These are phyloP conservation scores for Xestobium rufovillosum DNA, from an alignment of 2,888 invertebrate genomes.

Conservation along the genomic window DNA sequence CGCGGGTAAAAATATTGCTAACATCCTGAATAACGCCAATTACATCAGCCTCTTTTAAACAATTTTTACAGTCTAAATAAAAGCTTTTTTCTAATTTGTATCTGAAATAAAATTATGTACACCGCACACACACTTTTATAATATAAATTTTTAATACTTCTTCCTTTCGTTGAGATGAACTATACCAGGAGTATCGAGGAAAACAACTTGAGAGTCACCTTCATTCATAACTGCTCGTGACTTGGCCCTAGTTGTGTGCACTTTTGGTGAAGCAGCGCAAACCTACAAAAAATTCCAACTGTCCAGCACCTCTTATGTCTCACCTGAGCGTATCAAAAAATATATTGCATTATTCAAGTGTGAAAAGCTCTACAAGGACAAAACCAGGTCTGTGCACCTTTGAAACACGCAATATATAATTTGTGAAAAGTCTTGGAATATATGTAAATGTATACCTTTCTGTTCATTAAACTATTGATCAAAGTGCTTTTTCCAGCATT, in stretches of 20 bases:
- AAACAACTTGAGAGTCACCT: constrained; percentile 78
- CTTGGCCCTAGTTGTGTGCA: constrained; percentile 79
- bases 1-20: constrained; percentile 60
- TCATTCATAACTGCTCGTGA: constrained; percentile 65
- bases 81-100: constrained; percentile 53
- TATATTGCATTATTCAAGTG: background rate
- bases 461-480: constrained; percentile 75
- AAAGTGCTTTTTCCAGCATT: constrained; percentile 96
- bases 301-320: background rate
- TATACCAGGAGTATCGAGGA: constrained; percentile 91
- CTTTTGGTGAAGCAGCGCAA: constrained; percentile 83
- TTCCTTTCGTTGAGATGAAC: constrained; percentile 61
- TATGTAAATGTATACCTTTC: constrained; percentile 52
- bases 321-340: background rate
- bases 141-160: constrained; percentile 44
- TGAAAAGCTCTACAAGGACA: constrained; percentile 1
- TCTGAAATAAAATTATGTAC: constrained; percentile 39
- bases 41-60: constrained; percentile 65
- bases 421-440: background rate
- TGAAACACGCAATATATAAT: background rate
- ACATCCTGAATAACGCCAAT: constrained; percentile 84
- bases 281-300: constrained; percentile 51
- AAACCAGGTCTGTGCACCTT: too few relatives aligned
- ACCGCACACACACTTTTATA: constrained; percentile 8
- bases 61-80: constrained; percentile 51